A percentile compares a stretch with the other conserved stretches of the same genome.
Conservation (phyloP, 2,888 invertebrate species). For the Seira ritae region DNA sequence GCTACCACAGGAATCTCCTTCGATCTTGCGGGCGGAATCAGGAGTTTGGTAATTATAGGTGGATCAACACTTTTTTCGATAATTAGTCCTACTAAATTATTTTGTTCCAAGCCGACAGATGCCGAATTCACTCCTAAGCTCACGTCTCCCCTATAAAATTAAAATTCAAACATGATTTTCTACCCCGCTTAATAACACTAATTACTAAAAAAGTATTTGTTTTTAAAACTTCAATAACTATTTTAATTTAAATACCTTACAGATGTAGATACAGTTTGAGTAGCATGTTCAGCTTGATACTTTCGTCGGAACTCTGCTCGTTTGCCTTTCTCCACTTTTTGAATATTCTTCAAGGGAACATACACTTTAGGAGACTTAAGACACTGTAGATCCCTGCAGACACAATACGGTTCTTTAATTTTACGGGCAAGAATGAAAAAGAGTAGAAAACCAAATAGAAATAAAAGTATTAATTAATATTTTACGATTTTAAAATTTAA, state of each 20-base stretch:
- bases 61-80: slow-evolving; percentile 72
- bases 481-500: slow-evolving; percentile 46
- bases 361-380: slow-evolving; percentile 60
- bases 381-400: slow-evolving; percentile 30
- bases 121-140: slow-evolving; percentile 69
- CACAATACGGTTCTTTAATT: too few relatives aligned
- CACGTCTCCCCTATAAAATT: slow-evolving; percentile 54
- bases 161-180: too few relatives aligned
- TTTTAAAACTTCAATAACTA: too few relatives aligned
- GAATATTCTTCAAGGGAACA: slow-evolving; percentile 60
- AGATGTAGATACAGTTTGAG: not conserved
- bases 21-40: slow-evolving; percentile 65
- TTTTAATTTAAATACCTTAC: not conserved
- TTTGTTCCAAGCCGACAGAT: slow-evolving; percentile 61
- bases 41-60: slow-evolving; percentile 69
- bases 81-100: slow-evolving; percentile 57
- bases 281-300: not conserved
- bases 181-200: not conserved
- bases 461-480: too few relatives aligned
- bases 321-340: slow-evolving; percentile 58
- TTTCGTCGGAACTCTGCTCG: slow-evolving; percentile 59
- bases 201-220: too few relatives aligned
- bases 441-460: not conserved
- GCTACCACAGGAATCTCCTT: slow-evolving; percentile 68
- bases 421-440: too few relatives aligned